A percentile compares a stretch with the other conserved stretches of the same genome.
Evolutionary conservation across 2,113 vertebrate species (phyloP).

Genomic region (Laticauda colubrina): DNA sequence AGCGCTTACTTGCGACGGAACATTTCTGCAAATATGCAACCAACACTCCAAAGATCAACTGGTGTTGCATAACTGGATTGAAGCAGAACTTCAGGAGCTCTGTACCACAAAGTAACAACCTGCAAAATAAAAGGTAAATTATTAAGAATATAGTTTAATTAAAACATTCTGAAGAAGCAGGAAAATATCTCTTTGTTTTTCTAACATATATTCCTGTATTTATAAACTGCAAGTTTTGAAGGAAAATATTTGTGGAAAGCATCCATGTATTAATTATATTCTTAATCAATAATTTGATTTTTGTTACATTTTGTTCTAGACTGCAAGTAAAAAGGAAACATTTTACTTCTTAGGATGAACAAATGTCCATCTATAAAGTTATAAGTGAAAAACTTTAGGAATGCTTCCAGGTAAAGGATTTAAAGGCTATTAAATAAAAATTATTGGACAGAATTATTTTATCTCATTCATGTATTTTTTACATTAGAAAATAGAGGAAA

Average conservation of each 20-base stretch:
- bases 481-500: not conserved
- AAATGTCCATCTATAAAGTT: not conserved
- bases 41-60: conserved; percentile 97
- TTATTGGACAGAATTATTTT: not conserved
- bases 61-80: conserved; percentile 98
- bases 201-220: not conserved
- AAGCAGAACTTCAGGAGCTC: conserved; percentile 94
- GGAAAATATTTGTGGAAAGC: not conserved
- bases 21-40: conserved; percentile 99
- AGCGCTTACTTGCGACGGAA: conserved; percentile 92
- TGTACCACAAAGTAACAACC: conserved; percentile 98
- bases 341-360: not conserved
- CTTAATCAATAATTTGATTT: not conserved
- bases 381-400: not conserved
- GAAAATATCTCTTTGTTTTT: not conserved
- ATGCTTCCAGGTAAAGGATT: not conserved
- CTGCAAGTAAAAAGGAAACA: not conserved
- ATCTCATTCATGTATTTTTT: not conserved
- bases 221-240: not conserved
- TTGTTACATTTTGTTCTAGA: not conserved
- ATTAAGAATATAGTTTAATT: not conserved
- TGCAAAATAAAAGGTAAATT: conserved; percentile 64
- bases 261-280: not conserved
- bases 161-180: not conserved
- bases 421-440: not conserved